phyloP scores from a whole-genome alignment of 1,140 invertebrate species.

The Drosophila saltans region DNA sequence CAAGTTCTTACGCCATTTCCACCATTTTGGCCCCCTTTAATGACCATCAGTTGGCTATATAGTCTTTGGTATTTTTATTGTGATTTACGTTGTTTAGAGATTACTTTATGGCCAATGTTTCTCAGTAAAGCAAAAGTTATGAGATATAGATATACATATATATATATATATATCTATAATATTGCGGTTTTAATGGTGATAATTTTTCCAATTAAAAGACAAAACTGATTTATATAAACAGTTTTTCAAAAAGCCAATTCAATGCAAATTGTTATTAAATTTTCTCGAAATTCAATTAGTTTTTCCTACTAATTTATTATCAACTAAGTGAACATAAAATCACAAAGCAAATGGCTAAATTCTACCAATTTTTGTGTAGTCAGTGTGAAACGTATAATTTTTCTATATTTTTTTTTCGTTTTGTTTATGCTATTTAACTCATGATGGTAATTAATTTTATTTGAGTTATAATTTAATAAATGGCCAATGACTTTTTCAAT shows the following conservation, averaged over 20 bases:
- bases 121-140: conserved; percentile 10
- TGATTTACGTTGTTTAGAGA: conserved; percentile 18
- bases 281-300: conserved; percentile 12
- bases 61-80: conserved; percentile 14
- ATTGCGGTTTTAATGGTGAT: neutral
- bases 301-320: conserved; percentile 40
- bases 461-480: conserved; percentile 36
- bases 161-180: too few species aligned
- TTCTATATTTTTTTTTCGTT: conserved; percentile 21
- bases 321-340: conserved; percentile 20
- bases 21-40: conserved; percentile 1
- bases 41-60: neutral
- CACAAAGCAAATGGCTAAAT: conserved; percentile 23
- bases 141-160: conserved; percentile 1
- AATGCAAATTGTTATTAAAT: neutral
- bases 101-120: conserved; percentile 20
- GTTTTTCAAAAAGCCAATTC: neutral
- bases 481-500: conserved; percentile 41
- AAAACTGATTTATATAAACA: neutral
- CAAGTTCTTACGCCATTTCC: neutral
- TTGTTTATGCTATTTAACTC: conserved; percentile 26
- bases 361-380: conserved; percentile 20
- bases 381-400: neutral
- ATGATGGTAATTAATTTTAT: conserved; percentile 53
- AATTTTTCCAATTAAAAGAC: conserved; percentile 5